phyloP scores from a whole-genome alignment of 2,797 vertebrate genomes.

The Pangasius larnaudii region DNA sequence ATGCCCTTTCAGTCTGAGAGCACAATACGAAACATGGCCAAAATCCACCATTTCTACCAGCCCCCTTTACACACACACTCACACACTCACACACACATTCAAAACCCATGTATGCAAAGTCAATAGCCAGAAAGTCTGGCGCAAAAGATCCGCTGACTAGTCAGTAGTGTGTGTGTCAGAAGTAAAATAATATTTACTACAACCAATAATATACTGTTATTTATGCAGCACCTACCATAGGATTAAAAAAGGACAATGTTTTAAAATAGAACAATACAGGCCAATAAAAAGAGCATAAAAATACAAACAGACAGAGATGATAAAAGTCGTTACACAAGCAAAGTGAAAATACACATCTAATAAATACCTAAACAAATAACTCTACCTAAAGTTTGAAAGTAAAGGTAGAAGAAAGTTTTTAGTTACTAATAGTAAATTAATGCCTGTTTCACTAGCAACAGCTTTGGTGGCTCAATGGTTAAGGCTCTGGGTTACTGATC shows the following conservation, averaged over 20 bases:
- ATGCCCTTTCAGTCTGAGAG: slow-evolving; percentile 76
- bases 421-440: background rate
- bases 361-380: background rate
- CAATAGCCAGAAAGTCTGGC: background rate
- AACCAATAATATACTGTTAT: background rate
- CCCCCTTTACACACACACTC: slow-evolving; percentile 2
- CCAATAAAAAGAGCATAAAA: background rate
- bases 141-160: background rate
- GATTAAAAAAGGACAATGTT: background rate
- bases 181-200: background rate
- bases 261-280: background rate
- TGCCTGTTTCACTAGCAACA: background rate
- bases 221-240: background rate
- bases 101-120: slow-evolving; percentile 22
- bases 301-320: background rate
- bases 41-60: slow-evolving; percentile 51
- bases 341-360: background rate
- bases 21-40: slow-evolving; percentile 55
- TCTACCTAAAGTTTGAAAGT: background rate
- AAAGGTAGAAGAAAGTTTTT: background rate
- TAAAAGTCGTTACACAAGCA: background rate
- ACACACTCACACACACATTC: background rate
- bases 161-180: background rate
- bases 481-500: too few species aligned
- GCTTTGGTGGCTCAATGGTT: background rate